Base-by-base conservation (phyloP, 2,888 invertebrate species). In the Caenorhabditis sp. region DNA sequence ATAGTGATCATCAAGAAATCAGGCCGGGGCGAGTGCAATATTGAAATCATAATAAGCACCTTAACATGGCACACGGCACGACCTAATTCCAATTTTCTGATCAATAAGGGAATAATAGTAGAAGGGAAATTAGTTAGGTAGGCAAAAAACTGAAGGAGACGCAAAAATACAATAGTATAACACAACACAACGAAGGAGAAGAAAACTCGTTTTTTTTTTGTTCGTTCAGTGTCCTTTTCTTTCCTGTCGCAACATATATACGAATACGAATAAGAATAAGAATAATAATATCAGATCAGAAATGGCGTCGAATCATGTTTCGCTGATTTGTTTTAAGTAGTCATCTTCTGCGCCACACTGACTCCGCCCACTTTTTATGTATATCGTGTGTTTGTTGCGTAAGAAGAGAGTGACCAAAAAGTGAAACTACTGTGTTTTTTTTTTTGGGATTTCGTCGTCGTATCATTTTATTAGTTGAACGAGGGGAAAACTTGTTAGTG, bases 1-100 rank as follows among this genome's bases (percentile, higher is more conserved):
- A 12, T 6, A 31, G 10, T 43, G 43, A 43, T 2, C 43, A 43
- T 6, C 4, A 43, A 12, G 43, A 43, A 43, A 43, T 43, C 43
- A 43, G 43, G 43, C 43, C 43, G 43, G 43, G 43, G 43, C 43
- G 43, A 43, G 43, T 43, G 43, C 43, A 43, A 43, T 43, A 43
- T 43, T 43, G 12, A 17, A 43, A 43, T 43, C 3, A 43, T 43
- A 5, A 6, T 4, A 43, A 12, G 2, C 6, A 10, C 14, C 43
- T 43, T 43, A 43, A 43, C 43, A 43, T 43, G 14, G 43, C 43
- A 43, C 43, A 43, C 43, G 43, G 43, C 43, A 17, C 43, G 43
- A 43, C 43, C 43, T 43, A 17, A 43, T 43, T 14, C 10, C 31
- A 31, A 43, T 3, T 3, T 43, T 10, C 14, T 43, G 43, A 17